These are phyloP conservation scores for Diprion similis DNA, from an alignment of 1,140 invertebrate genomes.

Conservation along the genomic window DNA sequence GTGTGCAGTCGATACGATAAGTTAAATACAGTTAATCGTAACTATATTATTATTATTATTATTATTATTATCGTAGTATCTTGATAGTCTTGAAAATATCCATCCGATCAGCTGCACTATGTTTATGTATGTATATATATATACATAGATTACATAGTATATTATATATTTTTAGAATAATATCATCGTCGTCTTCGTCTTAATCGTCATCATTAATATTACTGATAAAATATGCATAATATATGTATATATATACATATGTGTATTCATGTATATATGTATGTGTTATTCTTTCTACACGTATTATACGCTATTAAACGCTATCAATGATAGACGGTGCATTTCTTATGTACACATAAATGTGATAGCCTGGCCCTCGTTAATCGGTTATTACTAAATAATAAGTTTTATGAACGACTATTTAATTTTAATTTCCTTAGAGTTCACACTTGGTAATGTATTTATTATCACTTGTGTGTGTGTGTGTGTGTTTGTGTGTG, in stretches of 20 bases:
- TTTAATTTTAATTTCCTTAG: conserved; percentile 7
- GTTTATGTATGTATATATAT: conserved; percentile 28
- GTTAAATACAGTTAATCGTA: conserved; percentile 25
- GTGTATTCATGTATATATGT: conserved; percentile 35
- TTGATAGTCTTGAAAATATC: conserved; percentile 39
- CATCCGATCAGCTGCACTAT: conserved; percentile 29
- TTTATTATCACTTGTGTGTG: conserved; percentile 15
- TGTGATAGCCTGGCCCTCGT: conserved; percentile 52
- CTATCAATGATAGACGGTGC: conserved; percentile 54
- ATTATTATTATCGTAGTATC: conserved; percentile 8
- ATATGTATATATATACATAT: conserved; percentile 37
- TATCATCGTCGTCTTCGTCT: conserved; percentile 30
- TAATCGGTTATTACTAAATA: conserved; percentile 21
- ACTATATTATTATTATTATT: conserved; percentile 23
- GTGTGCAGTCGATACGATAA: conserved; percentile 16
- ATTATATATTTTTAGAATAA: conserved; percentile 12
- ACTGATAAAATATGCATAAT: conserved; percentile 38
- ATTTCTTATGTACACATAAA: conserved; percentile 56
- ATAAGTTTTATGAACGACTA: neutral
- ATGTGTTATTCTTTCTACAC: conserved; percentile 41
- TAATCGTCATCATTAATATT: conserved; percentile 41
- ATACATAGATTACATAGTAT: conserved; percentile 20
- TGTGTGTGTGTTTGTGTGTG: conserved; percentile 5
- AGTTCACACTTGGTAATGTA: conserved; percentile 11
- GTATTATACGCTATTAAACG: conserved; percentile 40